Conservation (phyloP, 2,888 invertebrate genomes). For the Epistrophella euchroma region DNA sequence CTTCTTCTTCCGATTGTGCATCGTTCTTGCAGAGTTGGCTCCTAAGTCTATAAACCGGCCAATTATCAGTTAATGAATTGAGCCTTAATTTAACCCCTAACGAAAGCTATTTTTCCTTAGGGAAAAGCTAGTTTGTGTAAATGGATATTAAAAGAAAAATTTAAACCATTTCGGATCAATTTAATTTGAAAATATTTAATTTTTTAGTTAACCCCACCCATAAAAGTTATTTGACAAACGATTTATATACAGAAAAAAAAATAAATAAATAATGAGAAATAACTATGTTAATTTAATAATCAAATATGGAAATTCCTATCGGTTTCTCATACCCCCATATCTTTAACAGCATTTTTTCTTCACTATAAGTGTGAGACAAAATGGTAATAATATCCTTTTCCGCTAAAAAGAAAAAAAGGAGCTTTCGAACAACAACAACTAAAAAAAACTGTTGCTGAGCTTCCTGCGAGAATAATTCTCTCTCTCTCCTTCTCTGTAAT, state of each 20-base stretch:
- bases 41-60: constrained; percentile 14
- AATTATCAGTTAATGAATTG: constrained; percentile 62
- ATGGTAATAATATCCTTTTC: constrained; percentile 66
- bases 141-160: neutral
- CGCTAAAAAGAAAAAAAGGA: constrained; percentile 34
- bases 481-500: constrained; percentile 13
- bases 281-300: constrained; percentile 74
- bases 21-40: constrained; percentile 25
- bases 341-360: constrained; percentile 20
- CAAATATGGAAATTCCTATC: constrained; percentile 79
- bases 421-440: constrained; percentile 43
- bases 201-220: neutral
- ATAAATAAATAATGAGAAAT: constrained; percentile 9
- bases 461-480: constrained; percentile 29
- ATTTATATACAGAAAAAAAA: constrained; percentile 19
- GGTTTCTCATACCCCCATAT: constrained; percentile 33
- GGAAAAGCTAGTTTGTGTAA: neutral
- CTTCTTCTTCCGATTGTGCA: constrained; percentile 6
- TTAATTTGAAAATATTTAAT: neutral
- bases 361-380: constrained; percentile 62
- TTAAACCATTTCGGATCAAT: neutral
- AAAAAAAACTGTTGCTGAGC: constrained; percentile 21
- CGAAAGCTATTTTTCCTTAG: constrained; percentile 32
- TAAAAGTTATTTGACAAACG: constrained; percentile 17
- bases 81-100: constrained; percentile 48